Base-by-base conservation (phyloP, 2,113 vertebrate genomes). In the Hyaena hyaena region DNA sequence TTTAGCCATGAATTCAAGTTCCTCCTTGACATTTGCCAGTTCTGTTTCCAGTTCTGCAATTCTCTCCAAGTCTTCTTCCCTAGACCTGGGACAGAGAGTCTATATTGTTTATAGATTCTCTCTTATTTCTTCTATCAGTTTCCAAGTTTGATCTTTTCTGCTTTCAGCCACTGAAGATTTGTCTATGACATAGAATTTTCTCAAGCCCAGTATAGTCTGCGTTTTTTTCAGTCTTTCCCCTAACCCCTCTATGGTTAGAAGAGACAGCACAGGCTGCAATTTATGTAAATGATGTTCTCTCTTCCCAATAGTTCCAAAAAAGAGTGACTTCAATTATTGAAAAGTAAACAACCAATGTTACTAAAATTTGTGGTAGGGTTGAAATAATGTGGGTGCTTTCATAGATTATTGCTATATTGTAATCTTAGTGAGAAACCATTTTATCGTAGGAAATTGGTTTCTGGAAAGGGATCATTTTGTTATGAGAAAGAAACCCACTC, bases 121-220 rank as follows among this genome's bases (percentile, higher is more conserved):
- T 88, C 53, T 68, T 77, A n/a, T 73, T 45, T 50, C 65, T 79
- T 91, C 35, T 65, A 74, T 53, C 26, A 53, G 0, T 87, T 71
- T 33, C 69, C 76, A 63, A 69, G 31, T 87, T 92, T 81, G 79
- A 15, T 82, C n/a, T 91, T 68, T 95, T 95, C 79, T n/a, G 76
- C 48, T 80, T 87, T 65, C n/a, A 87, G 53, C n/a, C 53, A 81
- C 19, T 80, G 74, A 95, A 68, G 9, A 7, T 92, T 53, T 87
- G 48, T 14, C 73, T 24, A 33, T 90, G 93, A 58, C 50, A 79
- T 86, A 61, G 63, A 86, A 24, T 86, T 80, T 95, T 95, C 63
- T 71, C 50, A 39, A 81, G 65, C 43, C 17, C 43, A 81, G 14
- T 65, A 17, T 73, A 31, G 43, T 73, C 84, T 81, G 50, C 73